Evolutionary conservation across 2,888 invertebrate species (phyloP), one percentile per base, ranked within the genome.

Genomic region (Deilephila porcellus): DNA sequence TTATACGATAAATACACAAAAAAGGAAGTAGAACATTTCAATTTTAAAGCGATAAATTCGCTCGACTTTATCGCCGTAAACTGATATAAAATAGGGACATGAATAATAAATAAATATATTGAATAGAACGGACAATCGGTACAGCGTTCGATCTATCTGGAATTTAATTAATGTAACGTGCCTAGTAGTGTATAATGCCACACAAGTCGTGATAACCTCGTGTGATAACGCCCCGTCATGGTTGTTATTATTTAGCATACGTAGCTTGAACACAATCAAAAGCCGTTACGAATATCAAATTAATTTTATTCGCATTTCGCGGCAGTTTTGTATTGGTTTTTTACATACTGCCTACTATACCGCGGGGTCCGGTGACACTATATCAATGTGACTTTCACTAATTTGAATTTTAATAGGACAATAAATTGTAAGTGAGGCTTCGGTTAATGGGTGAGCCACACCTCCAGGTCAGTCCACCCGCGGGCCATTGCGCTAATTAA

Each of bases 351-450:
- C 34, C 29, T 53, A n/a, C 29, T 64, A 29, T 59, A 64, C 25
- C 72, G 64, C 52, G 63, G n/a, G 72, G 74, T 76, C 76, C 75
- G 74, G 76, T 78, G 80, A 80, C 80, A 72, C 45, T 67, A 45
- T 72, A 59, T 64, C 59, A 73, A 71, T 34, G 62, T 82, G 81
- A 84, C 88, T 90, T 90, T 88, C 86, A 84, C 89, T 88, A 85
- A 88, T 90, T 88, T 87, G 83, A 88, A 90, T 89, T 85, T 85
- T 88, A 87, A 89, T 87, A 83, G 84, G 80, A 73, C 75, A 76
- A 86, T 88, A 86, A 88, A 87, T 88, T 81, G 82, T 76, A 73
- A 70, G 81, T 72, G 79, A 79, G 84, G 80, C 83, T 79, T 76
- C 78, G 79, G 80, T 82, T 84, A 86, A 84, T 85, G 83, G 84